phyloP scores from a whole-genome alignment of 2,888 invertebrate genomes.

The Eupithecia pulchellata region DNA sequence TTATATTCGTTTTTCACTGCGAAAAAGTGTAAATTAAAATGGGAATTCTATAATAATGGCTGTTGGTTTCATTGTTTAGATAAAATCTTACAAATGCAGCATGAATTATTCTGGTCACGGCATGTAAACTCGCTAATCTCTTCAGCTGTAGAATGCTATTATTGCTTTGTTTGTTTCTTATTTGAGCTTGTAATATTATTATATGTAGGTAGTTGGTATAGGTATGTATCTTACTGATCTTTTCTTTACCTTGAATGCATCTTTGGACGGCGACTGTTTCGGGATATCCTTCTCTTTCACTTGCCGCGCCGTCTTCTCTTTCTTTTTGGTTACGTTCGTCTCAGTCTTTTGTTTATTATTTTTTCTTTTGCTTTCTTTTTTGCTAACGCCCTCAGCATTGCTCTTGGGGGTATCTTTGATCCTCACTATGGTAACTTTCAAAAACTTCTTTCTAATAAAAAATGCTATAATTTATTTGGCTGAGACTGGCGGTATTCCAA shows the following conservation, averaged over 20 bases:
- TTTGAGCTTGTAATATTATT: neutral
- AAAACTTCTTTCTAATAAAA: constrained; percentile 49
- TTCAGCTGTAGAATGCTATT: constrained; percentile 16
- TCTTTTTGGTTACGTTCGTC: constrained; percentile 79
- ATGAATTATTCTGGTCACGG: constrained; percentile 56
- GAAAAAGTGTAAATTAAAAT: constrained; percentile 66
- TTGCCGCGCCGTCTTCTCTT: constrained; percentile 66
- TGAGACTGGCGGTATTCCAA: neutral
- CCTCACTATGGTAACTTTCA: constrained; percentile 88
- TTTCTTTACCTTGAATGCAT: constrained; percentile 64
- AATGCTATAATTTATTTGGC: constrained; percentile 19
- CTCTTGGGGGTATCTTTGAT: constrained; percentile 87
- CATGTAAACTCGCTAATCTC: constrained; percentile 40
- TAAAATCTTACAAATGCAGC: constrained; percentile 54
- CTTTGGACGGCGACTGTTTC: constrained; percentile 64
- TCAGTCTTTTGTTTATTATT: constrained; percentile 85
- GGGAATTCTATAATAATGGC: constrained; percentile 53
- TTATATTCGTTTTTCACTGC: constrained; percentile 69
- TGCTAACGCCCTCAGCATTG: constrained; percentile 86
- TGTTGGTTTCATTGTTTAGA: constrained; percentile 54
- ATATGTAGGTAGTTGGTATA: neutral
- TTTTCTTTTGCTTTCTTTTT: constrained; percentile 88
- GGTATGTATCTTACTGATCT: neutral
- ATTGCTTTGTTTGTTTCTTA: constrained; percentile 22
- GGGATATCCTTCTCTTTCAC: constrained; percentile 68